These are phyloP conservation scores for Pachyseris speciosa DNA, from an alignment of 64 coral and sea anemone species.

Conservation along the genomic window DNA sequence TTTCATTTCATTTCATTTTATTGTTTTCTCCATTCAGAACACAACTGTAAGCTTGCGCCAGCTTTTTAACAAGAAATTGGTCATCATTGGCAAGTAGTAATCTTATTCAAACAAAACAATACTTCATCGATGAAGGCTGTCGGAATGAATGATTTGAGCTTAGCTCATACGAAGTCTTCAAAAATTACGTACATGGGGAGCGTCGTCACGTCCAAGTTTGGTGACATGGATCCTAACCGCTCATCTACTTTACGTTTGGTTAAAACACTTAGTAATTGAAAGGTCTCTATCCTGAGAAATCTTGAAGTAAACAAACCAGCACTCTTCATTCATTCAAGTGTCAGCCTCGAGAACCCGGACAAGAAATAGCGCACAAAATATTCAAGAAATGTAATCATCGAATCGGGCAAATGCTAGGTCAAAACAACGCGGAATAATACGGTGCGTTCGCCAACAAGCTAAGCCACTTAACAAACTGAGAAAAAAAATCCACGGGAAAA, in stretches of 20 bases:
- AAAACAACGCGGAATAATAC: not conserved
- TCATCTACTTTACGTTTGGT: not conserved
- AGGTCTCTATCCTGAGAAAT: not conserved
- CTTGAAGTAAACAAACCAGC: not conserved
- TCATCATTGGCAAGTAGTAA: not conserved
- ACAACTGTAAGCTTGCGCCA: not conserved
- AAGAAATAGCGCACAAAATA: not conserved
- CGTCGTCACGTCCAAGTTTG: not conserved
- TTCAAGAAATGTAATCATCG: not conserved
- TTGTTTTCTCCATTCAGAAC: too few relatives aligned
- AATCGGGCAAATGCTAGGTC: too few relatives aligned
- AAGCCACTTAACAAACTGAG: not conserved
- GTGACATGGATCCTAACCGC: too few relatives aligned
- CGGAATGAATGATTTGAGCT: not conserved
- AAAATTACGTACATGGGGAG: not conserved
- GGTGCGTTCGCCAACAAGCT: not conserved
- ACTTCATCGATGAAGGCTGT: not conserved
- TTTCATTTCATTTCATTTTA: too few relatives aligned
- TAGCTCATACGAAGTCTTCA: not conserved
- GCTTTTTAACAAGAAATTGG: not conserved
- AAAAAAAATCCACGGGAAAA: conserved; percentile 23
- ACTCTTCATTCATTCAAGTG: conserved; percentile 28
- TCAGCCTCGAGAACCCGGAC: conserved; percentile 10
- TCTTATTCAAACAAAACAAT: not conserved
- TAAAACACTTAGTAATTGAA: not conserved